These are phyloP conservation scores for Vulpes ferrilata DNA, from an alignment of 2,113 vertebrate genomes.

Conservation along the genomic window DNA sequence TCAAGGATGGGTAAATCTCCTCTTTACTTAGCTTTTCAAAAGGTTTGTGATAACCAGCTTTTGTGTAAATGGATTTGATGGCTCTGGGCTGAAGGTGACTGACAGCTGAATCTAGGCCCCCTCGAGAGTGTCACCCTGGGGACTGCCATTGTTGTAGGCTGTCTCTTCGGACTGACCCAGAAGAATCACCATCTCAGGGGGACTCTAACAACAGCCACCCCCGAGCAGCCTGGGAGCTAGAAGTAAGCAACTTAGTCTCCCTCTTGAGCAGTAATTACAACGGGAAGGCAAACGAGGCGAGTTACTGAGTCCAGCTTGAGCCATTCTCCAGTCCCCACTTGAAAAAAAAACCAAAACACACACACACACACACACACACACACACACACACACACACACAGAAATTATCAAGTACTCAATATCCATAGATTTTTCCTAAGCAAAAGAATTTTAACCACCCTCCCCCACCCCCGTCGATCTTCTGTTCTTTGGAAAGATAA, in stretches of 20 bases:
- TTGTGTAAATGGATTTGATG: constrained; percentile 78
- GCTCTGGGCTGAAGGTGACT: constrained; percentile 77
- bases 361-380: not conserved
- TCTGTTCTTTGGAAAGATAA: constrained; percentile 69
- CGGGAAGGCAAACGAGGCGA: not conserved
- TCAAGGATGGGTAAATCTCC: constrained; percentile 79
- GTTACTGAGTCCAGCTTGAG: constrained; percentile 59
- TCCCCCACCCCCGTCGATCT: not conserved
- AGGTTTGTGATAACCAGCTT: constrained; percentile 79
- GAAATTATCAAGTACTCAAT: constrained; percentile 3
- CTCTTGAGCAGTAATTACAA: constrained; percentile 70
- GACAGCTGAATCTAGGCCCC: constrained; percentile 82
- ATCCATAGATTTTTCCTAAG: constrained; percentile 18
- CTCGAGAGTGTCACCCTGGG: constrained; percentile 63
- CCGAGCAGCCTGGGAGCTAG: constrained; percentile 46
- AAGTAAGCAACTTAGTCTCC: constrained; percentile 62
- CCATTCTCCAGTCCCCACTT: constrained; percentile 12
- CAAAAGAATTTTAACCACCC: not conserved
- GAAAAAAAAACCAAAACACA: constrained; percentile 25
- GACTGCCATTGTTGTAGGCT: constrained; percentile 70
- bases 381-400: not conserved
- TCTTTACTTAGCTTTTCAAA: constrained; percentile 78
- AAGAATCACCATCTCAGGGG: constrained; percentile 73
- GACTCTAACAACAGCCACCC: constrained; percentile 54
- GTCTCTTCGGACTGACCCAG: constrained; percentile 72